Conservation (phyloP, 2,888 invertebrate genomes). For the Archips xylosteana region DNA sequence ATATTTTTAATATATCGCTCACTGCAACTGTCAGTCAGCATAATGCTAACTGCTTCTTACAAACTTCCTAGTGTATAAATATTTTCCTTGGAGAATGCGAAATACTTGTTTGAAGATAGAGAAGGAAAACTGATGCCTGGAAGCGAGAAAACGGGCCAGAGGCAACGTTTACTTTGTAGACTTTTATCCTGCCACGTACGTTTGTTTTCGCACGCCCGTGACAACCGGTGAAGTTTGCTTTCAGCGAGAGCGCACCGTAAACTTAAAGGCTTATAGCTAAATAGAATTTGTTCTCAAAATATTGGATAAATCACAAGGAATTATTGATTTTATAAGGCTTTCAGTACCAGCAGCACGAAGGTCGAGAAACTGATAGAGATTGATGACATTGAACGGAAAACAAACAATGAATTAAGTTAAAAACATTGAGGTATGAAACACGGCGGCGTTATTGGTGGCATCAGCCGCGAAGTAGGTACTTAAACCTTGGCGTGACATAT, state of each 20-base stretch:
- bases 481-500: slow-evolving; percentile 31
- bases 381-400: not conserved
- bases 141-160: slow-evolving; percentile 12
- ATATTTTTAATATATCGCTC: not conserved
- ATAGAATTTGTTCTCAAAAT: not conserved
- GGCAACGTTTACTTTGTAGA: slow-evolving; percentile 22
- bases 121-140: slow-evolving; percentile 11
- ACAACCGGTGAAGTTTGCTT: slow-evolving; percentile 31
- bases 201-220: slow-evolving; percentile 26
- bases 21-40: not conserved
- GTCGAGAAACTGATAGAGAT: slow-evolving; percentile 2
- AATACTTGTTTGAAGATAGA: slow-evolving; percentile 4
- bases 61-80: not conserved
- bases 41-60: not conserved
- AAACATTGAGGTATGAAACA: slow-evolving; percentile 1
- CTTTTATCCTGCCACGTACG: slow-evolving; percentile 32
- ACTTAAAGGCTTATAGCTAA: slow-evolving; percentile 2
- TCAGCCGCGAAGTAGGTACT: slow-evolving; percentile 12
- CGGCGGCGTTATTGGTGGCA: slow-evolving; percentile 28
- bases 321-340: not conserved
- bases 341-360: not conserved
- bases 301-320: not conserved
- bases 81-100: slow-evolving; percentile 10
- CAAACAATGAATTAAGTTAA: slow-evolving; percentile 14
- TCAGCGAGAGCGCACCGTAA: not conserved